Conservation (phyloP, 2,113 vertebrate species). For the Ictalurus punctatus region DNA sequence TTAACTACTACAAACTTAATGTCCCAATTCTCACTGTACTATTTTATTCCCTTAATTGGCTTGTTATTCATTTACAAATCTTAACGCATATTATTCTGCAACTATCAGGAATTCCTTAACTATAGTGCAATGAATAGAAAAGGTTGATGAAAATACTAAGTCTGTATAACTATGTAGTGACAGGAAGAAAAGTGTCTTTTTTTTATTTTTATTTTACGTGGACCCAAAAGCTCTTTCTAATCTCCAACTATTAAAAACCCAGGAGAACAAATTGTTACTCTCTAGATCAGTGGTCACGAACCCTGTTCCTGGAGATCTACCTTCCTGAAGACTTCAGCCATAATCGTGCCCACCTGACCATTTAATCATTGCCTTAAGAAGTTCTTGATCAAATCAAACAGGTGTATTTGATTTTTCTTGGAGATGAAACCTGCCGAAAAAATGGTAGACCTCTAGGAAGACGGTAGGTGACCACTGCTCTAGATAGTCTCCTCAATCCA, state of each 20-base stretch:
- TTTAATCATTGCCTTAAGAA: no score
- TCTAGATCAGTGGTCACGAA: no score
- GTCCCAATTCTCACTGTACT: not conserved
- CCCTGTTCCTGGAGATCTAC: no score
- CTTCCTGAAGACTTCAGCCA: no score
- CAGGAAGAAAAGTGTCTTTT: not conserved
- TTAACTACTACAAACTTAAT: constrained; percentile 17
- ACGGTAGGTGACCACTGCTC: no score
- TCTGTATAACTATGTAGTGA: not conserved
- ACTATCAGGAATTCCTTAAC: not conserved
- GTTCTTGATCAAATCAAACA: no score
- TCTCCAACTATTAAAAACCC: not conserved
- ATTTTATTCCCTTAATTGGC: not conserved
- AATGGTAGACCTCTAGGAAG: no score
- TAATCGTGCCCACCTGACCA: no score
- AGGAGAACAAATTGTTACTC: not conserved
- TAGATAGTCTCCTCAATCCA: not conserved
- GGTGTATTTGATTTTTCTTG: no score
- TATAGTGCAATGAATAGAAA: not conserved
- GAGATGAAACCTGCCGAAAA: no score
- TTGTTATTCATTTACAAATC: not conserved
- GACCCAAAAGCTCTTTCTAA: no score
- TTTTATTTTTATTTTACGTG: no score
- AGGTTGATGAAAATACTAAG: not conserved
- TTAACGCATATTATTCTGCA: not conserved